Evolutionary conservation across 1,140 invertebrate genomes (phyloP).

Genomic region (Lepidurus apus): DNA sequence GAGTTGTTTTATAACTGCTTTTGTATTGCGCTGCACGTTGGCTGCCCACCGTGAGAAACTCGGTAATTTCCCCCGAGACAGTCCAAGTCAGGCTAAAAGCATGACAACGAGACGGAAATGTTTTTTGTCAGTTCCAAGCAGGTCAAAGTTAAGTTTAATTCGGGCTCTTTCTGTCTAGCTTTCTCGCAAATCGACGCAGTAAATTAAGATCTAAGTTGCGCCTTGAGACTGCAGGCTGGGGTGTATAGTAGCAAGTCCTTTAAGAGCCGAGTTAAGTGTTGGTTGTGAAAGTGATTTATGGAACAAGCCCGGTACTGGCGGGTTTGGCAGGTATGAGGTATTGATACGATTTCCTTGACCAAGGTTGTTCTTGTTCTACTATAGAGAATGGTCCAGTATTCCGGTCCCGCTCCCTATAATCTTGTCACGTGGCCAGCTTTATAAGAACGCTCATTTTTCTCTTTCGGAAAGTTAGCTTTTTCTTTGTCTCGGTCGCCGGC

Average conservation of each 20-base stretch:
- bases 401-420: not conserved
- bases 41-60: not conserved
- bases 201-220: not conserved
- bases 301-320: not conserved
- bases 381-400: not conserved
- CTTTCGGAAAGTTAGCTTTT: not conserved
- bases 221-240: not conserved
- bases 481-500: not conserved
- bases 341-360: conserved; percentile 1
- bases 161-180: not conserved
- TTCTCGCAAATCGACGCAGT: not conserved
- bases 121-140: not conserved
- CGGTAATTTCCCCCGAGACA: conserved; percentile 7
- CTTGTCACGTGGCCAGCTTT: conserved; percentile 17
- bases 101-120: conserved; percentile 7
- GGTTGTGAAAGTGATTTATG: not conserved
- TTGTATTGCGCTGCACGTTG: not conserved
- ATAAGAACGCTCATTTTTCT: not conserved
- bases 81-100: not conserved
- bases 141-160: not conserved
- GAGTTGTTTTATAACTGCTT: not conserved
- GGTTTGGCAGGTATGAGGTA: conserved; percentile 14
- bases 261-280: not conserved
- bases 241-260: not conserved
- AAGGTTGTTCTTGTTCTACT: not conserved